Evolutionary conservation across 1,140 invertebrate genomes (phyloP).

Genomic region (Elymnias hypermnestra): DNA sequence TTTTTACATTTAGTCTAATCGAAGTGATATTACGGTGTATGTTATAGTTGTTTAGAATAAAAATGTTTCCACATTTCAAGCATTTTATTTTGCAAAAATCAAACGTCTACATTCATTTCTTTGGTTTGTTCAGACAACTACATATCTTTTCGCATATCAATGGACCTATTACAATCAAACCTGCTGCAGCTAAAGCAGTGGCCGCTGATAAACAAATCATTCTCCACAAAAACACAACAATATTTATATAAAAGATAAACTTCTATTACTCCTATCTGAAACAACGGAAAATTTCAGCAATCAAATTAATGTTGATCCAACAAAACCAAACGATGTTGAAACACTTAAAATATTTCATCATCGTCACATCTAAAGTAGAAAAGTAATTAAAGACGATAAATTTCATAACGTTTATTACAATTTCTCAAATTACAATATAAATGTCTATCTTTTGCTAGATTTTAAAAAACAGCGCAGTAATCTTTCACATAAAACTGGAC

Average conservation of each 20-base stretch:
- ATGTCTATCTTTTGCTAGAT: constrained; percentile 25
- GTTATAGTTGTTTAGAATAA: constrained; percentile 62
- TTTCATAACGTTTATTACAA: too few relatives aligned
- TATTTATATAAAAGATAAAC: neutral
- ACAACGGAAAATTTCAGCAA: constrained; percentile 10
- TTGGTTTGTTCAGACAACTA: constrained; percentile 11
- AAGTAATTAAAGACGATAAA: too few relatives aligned
- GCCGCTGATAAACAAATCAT: constrained; percentile 42
- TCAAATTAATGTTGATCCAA: constrained; percentile 4
- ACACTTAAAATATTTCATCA: too few relatives aligned
- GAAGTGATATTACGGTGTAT: constrained; percentile 74
- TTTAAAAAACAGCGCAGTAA: constrained; percentile 36
- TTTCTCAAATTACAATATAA: too few relatives aligned
- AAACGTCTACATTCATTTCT: constrained; percentile 4
- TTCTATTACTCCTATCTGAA: constrained; percentile 11
- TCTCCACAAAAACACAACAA: neutral
- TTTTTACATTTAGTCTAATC: constrained; percentile 60
- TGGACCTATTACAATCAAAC: constrained; percentile 31
- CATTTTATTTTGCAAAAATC: constrained; percentile 30
- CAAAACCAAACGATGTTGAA: too few relatives aligned
- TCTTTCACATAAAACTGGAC: constrained; percentile 46
- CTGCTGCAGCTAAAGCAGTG: constrained; percentile 34
- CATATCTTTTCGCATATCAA: constrained; percentile 24
- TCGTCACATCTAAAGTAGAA: too few relatives aligned
- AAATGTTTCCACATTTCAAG: constrained; percentile 48